Evolutionary conservation across 2,113 vertebrate species (phyloP), one percentile per base, ranked within the genome.

Genomic region (Cephalopholis sonnerati): DNA sequence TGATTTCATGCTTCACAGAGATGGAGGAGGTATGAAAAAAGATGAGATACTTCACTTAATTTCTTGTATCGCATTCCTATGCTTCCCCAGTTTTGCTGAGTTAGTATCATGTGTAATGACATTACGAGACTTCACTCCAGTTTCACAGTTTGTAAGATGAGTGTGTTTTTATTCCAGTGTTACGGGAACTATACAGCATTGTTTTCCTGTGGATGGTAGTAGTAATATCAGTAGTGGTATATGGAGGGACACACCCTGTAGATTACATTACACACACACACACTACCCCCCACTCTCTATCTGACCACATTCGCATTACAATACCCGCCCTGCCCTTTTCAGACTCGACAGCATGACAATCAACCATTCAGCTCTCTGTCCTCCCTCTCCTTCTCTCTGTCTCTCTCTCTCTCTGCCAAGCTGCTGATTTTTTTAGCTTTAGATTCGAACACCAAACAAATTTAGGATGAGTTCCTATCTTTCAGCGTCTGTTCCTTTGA

Each of bases 281-380:
- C 73, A 84, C 72, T 50, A 69, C 91, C 67, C 92, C 92, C 87
- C 85, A 63, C 83, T 44, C 89, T 68, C 68, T 74, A 74, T 80
- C 75, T 64, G 29, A 53, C 67, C 3, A 50, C 54, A 79, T 92
- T 86, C 73, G 93, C 95, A 96, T 96, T 85, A 96, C 95, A 95
- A 95, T 92, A 83, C 87, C 86, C 67, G 86, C 91, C 93, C 88
- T 90, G 88, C 90, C 89, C 93, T 91, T 93, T 94, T 94, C 93
- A 93, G 83, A 91, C 89, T 74, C 74, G 80, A 87, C 87, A 92
- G 92, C 85, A 91, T 91, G 89, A 93, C 91, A 92, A 93, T 94
- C 82, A 87, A 8, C 87, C 87, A 89, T 93, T 94, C 89, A 91
- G 44, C 76, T 68, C 75, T n/a, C 61, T 69, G 71, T 82, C 77